These are phyloP conservation scores for Trachythela sp. DNA, from an alignment of 64 coral and sea anemone genomes.

Conservation along the genomic window DNA sequence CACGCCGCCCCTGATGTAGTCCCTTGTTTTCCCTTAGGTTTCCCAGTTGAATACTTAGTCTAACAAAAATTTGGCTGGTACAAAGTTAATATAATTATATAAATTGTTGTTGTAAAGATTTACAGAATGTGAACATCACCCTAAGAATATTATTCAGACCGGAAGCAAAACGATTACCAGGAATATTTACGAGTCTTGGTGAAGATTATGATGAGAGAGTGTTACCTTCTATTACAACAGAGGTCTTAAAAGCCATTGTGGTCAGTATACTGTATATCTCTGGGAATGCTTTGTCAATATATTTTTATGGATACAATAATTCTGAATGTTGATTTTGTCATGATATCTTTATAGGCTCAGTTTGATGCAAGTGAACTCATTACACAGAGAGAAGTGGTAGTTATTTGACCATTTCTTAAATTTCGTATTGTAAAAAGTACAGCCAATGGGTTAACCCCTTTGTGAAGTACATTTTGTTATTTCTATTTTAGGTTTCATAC, in stretches of 20 bases:
- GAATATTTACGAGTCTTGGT: slow-evolving; percentile 96
- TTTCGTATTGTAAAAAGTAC: neutral
- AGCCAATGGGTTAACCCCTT: neutral
- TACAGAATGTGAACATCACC: slow-evolving; percentile 97
- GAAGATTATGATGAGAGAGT: slow-evolving; percentile 99
- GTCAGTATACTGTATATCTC: slow-evolving; percentile 43
- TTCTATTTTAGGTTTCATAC: slow-evolving; percentile 74
- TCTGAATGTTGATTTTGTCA: neutral
- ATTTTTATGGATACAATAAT: neutral
- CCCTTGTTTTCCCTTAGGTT: too few species aligned
- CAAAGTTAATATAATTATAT: neutral
- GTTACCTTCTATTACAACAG: slow-evolving; percentile 88
- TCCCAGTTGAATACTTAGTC: too few species aligned
- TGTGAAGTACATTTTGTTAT: neutral
- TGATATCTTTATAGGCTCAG: slow-evolving; percentile 59
- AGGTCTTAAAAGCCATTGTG: slow-evolving; percentile 96
- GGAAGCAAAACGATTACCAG: slow-evolving; percentile 72
- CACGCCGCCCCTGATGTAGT: too few species aligned
- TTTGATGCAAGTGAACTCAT: slow-evolving; percentile 99
- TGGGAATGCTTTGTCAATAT: neutral
- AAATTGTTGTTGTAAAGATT: slow-evolving; percentile 50
- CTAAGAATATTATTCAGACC: slow-evolving; percentile 92
- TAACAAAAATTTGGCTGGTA: too few species aligned
- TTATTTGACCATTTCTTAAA: neutral
- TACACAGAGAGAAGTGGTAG: slow-evolving; percentile 97